phyloP scores from a whole-genome alignment of 2,888 invertebrate species.

The Melinaea menophilus region DNA sequence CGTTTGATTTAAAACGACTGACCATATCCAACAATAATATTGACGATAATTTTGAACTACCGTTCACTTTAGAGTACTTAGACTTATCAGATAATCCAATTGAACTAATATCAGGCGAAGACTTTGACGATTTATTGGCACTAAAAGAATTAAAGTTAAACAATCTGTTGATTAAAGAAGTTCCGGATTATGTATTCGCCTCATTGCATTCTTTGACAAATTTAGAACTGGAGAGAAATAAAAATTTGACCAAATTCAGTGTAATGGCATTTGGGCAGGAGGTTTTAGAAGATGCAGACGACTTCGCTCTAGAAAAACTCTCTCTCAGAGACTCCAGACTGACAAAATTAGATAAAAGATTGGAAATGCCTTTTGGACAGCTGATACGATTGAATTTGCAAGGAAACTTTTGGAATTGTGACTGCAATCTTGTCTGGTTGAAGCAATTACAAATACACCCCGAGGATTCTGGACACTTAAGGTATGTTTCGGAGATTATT shows the following conservation, averaged over 20 bases:
- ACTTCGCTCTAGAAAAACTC: conserved; percentile 65
- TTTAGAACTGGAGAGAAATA: conserved; percentile 77
- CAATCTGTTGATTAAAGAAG: conserved; percentile 71
- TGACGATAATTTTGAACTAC: conserved; percentile 73
- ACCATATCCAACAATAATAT: conserved; percentile 76
- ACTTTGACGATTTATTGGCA: conserved; percentile 70
- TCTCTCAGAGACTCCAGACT: conserved; percentile 70
- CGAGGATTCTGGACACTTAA: conserved; percentile 62
- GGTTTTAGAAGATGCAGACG: conserved; percentile 56
- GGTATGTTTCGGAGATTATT: conserved; percentile 47
- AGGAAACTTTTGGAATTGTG: conserved; percentile 81
- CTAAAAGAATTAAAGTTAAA: conserved; percentile 77
- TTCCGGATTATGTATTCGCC: conserved; percentile 76
- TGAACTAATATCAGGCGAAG: conserved; percentile 61
- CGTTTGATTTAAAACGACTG: conserved; percentile 65
- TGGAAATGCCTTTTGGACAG: conserved; percentile 68
- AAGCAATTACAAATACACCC: conserved; percentile 60
- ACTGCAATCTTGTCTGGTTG: conserved; percentile 78
- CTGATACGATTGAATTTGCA: conserved; percentile 72
- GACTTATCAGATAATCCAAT: conserved; percentile 81
- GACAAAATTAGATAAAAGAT: conserved; percentile 52
- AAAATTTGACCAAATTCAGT: conserved; percentile 70
- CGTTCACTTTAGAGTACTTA: conserved; percentile 75
- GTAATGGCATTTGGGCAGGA: conserved; percentile 61
- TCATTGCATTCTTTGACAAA: conserved; percentile 70